Percentiles rank a stretch among this genome's conserved stretches.
These are phyloP conservation scores for Sterrhoptilus dennistouni DNA, from an alignment of 2,113 vertebrate genomes.

Conservation along the genomic window DNA sequence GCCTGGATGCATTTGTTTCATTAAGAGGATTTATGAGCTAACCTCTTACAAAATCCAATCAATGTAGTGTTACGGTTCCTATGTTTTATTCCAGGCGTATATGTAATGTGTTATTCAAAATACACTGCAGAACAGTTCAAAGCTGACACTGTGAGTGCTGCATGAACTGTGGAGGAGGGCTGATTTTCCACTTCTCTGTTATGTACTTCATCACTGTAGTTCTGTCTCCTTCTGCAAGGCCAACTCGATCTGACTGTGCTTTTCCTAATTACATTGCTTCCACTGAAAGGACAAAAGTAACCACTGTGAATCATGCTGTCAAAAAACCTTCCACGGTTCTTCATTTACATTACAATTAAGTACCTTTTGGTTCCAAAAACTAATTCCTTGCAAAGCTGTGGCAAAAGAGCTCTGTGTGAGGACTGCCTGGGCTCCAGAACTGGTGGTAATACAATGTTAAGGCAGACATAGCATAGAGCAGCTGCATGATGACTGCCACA, in stretches of 20 bases:
- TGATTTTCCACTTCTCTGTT: neutral
- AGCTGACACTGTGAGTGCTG: neutral
- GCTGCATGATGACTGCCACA: neutral
- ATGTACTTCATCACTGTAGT: neutral
- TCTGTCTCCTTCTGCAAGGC: neutral
- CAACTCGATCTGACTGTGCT: neutral
- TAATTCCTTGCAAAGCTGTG: neutral
- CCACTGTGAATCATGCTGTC: constrained; percentile 1
- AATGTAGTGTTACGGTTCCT: neutral
- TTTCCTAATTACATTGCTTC: neutral
- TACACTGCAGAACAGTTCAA: neutral
- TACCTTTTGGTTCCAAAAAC: neutral
- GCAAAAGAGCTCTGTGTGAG: neutral
- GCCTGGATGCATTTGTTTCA: neutral
- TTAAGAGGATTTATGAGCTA: neutral
- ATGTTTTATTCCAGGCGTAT: neutral
- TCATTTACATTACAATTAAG: neutral
- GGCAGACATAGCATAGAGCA: neutral
- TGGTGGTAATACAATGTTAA: neutral
- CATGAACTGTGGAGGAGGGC: neutral
- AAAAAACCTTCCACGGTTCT: neutral
- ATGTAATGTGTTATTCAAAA: neutral
- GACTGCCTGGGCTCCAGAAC: neutral
- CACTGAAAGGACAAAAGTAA: constrained; percentile 19
- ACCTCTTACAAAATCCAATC: neutral